Base-by-base conservation (phyloP, 2,797 vertebrate genomes). In the Peromyscus melanophrys region DNA sequence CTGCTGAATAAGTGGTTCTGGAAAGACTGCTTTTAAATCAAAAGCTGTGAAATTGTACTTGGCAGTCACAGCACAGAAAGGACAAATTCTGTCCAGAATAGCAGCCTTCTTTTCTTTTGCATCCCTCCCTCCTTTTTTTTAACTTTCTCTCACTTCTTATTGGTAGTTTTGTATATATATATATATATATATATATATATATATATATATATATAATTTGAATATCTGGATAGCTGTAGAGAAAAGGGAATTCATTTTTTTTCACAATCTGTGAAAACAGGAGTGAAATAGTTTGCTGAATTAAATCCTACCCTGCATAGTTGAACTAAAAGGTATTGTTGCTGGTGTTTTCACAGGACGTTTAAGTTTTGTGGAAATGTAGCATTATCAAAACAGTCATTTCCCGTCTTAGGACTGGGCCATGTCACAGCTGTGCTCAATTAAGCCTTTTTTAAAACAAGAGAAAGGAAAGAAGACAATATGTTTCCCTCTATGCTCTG, bases 351-450 rank as follows among this genome's bases (percentile, higher is more conserved):
- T 98, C 97, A 97, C 0, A 0, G 61, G 69, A 96, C 14, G 29
- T 95, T 98, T 98, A 98, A 97, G 93, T 97, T 93, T 97, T 98
- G 98, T 98, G 98, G 96, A 98, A 98, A 97, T 94, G 92, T 52
- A 96, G 97, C 98, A 98, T 98, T 98, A 98, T 97, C 27, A 94
- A 97, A 98, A 98, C 85, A 94, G 92, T 98, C 97, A 95, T 98
- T 99, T 98, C 98, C 98, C 97, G 95, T 96, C 97, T 94, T 98
- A 98, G 97, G 40, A 97, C 96, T 97, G 91, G 0, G 0, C 97
- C 78, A 82, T 96, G 97, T 97, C 98, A 98, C 98, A 99, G 98
- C 98, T 99, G 98, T 98, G 96, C 83, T 98, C 97, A 97, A 98
- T 98, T 98, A 98, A 98, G 75, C 49, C 67, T 91, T 97, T 98